Evolutionary conservation across 2,113 vertebrate genomes (phyloP).

Genomic region (Mesembrinibis cayennensis): DNA sequence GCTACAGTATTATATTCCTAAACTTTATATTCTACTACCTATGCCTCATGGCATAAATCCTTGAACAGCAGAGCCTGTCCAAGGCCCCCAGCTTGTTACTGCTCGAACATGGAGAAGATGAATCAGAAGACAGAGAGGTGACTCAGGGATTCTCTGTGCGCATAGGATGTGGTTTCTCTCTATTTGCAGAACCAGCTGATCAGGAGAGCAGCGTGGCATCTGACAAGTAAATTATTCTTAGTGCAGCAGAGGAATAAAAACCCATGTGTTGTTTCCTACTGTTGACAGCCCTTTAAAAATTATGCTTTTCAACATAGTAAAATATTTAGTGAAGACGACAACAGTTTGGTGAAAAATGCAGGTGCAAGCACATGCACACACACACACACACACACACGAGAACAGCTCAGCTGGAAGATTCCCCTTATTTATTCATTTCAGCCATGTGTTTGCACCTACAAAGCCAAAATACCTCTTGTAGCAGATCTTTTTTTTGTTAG

Average conservation of each 20-base stretch:
- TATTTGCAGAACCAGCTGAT: slow-evolving; percentile 21
- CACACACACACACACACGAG: neutral
- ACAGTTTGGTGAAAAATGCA: neutral
- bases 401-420: neutral
- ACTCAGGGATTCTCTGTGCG: slow-evolving; percentile 14
- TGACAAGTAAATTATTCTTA: slow-evolving; percentile 19
- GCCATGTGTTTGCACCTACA: neutral
- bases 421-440: neutral
- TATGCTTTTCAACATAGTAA: neutral
- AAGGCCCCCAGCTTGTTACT: neutral
- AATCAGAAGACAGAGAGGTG: neutral
- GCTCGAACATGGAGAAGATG: neutral
- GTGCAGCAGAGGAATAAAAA: neutral
- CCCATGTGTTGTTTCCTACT: neutral
- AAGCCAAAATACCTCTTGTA: neutral
- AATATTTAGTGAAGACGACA: slow-evolving; percentile 13
- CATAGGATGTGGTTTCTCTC: neutral
- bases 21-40: neutral
- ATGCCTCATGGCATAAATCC: neutral
- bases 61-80: neutral
- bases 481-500: neutral
- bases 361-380: neutral
- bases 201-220: neutral
- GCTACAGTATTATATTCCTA: neutral
- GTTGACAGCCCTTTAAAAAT: slow-evolving; percentile 6